Conservation (phyloP, 2,888 invertebrate genomes). For the Polyploca ridens region DNA sequence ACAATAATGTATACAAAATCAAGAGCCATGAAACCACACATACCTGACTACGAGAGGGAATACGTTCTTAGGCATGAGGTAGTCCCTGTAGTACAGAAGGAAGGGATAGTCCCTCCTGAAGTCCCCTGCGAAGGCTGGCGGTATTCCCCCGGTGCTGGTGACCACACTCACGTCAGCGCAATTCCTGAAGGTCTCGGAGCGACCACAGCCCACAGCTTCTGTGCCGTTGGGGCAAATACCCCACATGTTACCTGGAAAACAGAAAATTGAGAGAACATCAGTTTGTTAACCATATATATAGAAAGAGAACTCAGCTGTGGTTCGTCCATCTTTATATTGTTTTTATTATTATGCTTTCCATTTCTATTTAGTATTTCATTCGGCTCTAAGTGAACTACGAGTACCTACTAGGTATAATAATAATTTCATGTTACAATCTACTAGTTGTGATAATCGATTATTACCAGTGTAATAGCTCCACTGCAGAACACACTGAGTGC, state of each 20-base stretch:
- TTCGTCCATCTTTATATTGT: too few species aligned
- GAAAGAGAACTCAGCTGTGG: too few species aligned
- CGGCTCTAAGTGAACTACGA: too few species aligned
- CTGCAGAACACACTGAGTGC: conserved; percentile 95
- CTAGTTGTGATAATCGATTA: neutral
- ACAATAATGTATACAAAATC: neutral
- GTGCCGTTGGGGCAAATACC: conserved; percentile 94
- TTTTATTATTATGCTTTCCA: too few species aligned
- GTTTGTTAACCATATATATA: neutral
- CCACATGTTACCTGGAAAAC: conserved; percentile 92
- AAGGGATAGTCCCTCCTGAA: conserved; percentile 88
- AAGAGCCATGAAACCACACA: neutral
- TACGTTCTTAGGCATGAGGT: conserved; percentile 86
- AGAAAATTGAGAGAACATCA: neutral
- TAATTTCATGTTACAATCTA: too few species aligned
- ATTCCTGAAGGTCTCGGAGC: conserved; percentile 95
- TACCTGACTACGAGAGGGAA: conserved; percentile 91
- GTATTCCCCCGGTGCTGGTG: conserved; percentile 90
- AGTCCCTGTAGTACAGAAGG: conserved; percentile 90
- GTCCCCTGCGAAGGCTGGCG: conserved; percentile 88
- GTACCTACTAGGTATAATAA: too few species aligned
- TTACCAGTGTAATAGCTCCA: conserved; percentile 95
- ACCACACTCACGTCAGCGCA: conserved; percentile 94
- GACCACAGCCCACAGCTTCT: conserved; percentile 94
- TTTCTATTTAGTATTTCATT: too few species aligned